Evolutionary conservation across 2,888 invertebrate genomes (phyloP).

Genomic region (Euphydryas editha): DNA sequence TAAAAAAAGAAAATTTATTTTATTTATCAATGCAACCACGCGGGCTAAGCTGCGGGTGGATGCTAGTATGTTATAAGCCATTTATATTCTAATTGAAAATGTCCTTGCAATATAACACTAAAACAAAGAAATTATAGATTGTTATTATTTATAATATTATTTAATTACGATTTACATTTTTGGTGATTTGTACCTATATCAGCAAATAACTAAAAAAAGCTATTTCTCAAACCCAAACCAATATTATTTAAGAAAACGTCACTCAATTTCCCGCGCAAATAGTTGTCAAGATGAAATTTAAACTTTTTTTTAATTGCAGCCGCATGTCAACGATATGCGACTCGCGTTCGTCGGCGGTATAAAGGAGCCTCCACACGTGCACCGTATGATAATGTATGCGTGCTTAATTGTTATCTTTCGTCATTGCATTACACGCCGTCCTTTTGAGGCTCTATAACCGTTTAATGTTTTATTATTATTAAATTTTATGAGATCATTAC

Average conservation of each 20-base stretch:
- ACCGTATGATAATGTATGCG: constrained; percentile 48
- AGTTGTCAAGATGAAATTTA: constrained; percentile 17
- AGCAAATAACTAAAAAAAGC: too few species aligned
- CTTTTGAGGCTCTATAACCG: constrained; percentile 1
- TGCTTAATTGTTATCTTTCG: constrained; percentile 38
- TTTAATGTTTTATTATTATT: neutral
- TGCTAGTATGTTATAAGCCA: too few species aligned
- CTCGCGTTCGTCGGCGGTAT: constrained; percentile 52
- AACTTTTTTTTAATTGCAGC: constrained; percentile 51
- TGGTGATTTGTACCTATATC: too few species aligned
- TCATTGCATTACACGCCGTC: constrained; percentile 20
- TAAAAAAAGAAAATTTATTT: too few species aligned
- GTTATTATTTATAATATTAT: too few species aligned
- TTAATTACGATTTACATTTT: too few species aligned
- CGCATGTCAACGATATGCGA: constrained; percentile 47
- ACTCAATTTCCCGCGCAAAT: neutral
- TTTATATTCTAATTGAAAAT: too few species aligned
- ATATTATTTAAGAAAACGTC: neutral
- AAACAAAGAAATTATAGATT: too few species aligned
- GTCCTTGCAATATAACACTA: too few species aligned
- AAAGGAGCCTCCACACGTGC: constrained; percentile 49
- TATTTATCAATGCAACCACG: too few species aligned
- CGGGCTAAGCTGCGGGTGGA: too few species aligned
- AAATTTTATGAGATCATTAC: neutral
- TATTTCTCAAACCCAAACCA: too few species aligned